Conservation (phyloP, 2,888 invertebrate species). For the Phalera bucephala region DNA sequence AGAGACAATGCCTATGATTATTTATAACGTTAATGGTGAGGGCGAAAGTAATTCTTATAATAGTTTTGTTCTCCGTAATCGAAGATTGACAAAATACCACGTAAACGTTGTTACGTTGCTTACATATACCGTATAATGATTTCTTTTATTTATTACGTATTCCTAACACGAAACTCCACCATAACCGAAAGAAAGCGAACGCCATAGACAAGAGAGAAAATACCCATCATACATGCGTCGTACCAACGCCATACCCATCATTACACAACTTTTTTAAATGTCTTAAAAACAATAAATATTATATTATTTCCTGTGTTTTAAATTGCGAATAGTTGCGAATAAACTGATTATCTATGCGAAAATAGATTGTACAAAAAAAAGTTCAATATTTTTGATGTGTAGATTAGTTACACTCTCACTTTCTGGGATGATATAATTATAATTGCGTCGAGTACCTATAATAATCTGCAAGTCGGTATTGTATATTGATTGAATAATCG, state of each 20-base stretch:
- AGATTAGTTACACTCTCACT: slow-evolving; percentile 20
- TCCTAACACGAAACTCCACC: background rate
- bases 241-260: too few relatives aligned
- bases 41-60: too few relatives aligned
- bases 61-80: too few relatives aligned
- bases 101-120: background rate
- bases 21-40: too few relatives aligned
- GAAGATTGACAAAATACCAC: too few relatives aligned
- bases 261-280: too few relatives aligned
- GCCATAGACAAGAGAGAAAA: background rate
- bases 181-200: background rate
- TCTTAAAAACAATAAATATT: too few relatives aligned
- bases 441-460: background rate
- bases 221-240: too few relatives aligned
- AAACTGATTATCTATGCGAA: slow-evolving; percentile 24
- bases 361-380: background rate
- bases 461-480: background rate
- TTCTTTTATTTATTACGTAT: background rate
- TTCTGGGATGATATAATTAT: slow-evolving; percentile 6
- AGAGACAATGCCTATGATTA: too few relatives aligned
- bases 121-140: too few relatives aligned
- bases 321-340: background rate
- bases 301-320: background rate
- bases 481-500: background rate
- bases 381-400: too few relatives aligned